phyloP scores from a whole-genome alignment of 2,113 vertebrate genomes.

The Bufo bufo region DNA sequence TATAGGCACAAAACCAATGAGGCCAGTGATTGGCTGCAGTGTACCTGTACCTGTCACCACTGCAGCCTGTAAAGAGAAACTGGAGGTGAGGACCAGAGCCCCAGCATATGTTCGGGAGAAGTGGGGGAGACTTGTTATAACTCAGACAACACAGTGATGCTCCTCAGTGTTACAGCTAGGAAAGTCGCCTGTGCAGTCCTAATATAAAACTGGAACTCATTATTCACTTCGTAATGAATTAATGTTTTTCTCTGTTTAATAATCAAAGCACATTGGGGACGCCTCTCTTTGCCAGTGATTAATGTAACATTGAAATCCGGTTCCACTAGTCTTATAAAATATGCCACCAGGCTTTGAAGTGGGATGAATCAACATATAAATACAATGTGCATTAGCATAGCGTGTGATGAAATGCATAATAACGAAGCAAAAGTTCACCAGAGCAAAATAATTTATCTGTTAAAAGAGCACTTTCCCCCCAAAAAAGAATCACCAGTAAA shows the following conservation, averaged over 20 bases:
- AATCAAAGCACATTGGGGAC: not conserved
- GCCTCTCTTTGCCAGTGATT: not conserved
- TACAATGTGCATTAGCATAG: not conserved
- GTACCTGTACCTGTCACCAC: too few relatives aligned
- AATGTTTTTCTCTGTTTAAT: not conserved
- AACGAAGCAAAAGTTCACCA: not conserved
- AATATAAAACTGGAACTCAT: not conserved
- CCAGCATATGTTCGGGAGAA: too few relatives aligned
- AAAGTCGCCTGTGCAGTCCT: not conserved
- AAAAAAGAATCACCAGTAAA: not conserved
- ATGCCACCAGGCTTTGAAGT: constrained; percentile 5
- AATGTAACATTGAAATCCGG: not conserved
- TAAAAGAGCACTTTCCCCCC: too few relatives aligned
- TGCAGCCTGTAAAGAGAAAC: too few relatives aligned
- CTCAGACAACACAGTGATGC: too few relatives aligned
- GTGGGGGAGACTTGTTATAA: too few relatives aligned
- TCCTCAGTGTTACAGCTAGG: not conserved
- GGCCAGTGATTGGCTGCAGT: too few relatives aligned
- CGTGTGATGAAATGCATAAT: not conserved
- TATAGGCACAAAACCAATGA: too few relatives aligned
- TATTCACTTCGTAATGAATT: not conserved
- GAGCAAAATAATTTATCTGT: not conserved
- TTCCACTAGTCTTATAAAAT: constrained; percentile 1
- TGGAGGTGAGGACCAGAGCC: too few relatives aligned
- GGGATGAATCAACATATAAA: constrained; percentile 9